These are phyloP conservation scores for Dasyurus viverrinus DNA, from an alignment of 2,113 vertebrate species.

Conservation along the genomic window DNA sequence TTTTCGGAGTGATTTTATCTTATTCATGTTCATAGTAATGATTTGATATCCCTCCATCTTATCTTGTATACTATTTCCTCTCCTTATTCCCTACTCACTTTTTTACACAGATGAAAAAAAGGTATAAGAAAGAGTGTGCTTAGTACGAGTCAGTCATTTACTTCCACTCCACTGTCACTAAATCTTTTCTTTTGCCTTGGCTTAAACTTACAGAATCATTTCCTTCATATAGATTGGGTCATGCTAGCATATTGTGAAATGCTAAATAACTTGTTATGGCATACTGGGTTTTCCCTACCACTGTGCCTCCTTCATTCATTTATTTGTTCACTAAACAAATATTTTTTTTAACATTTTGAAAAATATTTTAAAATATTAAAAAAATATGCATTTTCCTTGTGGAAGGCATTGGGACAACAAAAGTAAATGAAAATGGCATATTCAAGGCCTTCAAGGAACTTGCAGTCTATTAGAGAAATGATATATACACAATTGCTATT, in stretches of 20 bases:
- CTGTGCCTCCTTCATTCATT: neutral
- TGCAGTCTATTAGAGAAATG: neutral
- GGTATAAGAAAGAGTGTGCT: neutral
- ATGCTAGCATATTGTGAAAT: neutral
- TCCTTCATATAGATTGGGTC: too few species aligned
- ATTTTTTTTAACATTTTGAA: neutral
- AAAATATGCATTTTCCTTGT: neutral
- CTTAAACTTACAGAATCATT: neutral
- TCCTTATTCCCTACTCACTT: conserved; percentile 40
- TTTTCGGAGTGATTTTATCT: neutral
- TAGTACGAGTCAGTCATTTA: neutral
- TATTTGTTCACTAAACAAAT: neutral
- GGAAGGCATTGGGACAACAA: neutral
- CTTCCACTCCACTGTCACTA: neutral
- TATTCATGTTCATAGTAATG: neutral
- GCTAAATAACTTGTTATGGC: neutral
- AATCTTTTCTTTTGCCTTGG: neutral
- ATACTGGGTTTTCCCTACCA: neutral
- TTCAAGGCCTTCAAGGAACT: neutral
- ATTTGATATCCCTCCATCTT: neutral
- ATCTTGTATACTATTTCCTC: neutral
- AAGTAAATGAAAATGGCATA: neutral
- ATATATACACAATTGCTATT: neutral
- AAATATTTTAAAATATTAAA: too few species aligned
- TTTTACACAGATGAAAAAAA: neutral